Evolutionary conservation across 2,797 vertebrate species (phyloP).

Genomic region (Gymnothorax javanicus): DNA sequence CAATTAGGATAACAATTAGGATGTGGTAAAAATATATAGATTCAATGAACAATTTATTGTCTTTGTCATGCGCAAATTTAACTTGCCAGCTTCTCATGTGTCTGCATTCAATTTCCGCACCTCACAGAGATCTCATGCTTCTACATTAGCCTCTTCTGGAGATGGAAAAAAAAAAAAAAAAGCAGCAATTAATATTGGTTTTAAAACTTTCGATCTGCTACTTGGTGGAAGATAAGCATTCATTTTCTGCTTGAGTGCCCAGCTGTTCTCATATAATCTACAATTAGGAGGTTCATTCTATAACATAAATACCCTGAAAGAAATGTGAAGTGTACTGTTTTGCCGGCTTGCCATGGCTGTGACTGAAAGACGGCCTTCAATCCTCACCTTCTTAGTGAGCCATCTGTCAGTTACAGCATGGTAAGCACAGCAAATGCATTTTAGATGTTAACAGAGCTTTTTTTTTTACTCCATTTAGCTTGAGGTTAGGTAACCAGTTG

Average conservation of each 20-base stretch:
- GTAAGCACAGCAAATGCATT: slow-evolving; percentile 33
- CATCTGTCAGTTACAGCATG: slow-evolving; percentile 38
- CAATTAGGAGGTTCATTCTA: slow-evolving; percentile 57
- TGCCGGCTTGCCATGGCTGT: slow-evolving; percentile 43
- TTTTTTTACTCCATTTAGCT: slow-evolving; percentile 16
- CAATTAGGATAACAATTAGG: no score
- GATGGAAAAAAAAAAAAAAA: slow-evolving; percentile 45
- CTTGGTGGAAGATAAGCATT: slow-evolving; percentile 54
- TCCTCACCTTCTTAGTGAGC: slow-evolving; percentile 27
- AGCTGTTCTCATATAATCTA: slow-evolving; percentile 53
- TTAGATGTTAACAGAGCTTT: slow-evolving; percentile 25
- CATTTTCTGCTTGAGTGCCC: slow-evolving; percentile 57
- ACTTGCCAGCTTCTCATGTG: background rate
- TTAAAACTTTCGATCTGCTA: slow-evolving; percentile 58
- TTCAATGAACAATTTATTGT: background rate
- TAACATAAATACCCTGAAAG: slow-evolving; percentile 50
- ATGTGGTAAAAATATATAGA: background rate
- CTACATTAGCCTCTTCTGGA: slow-evolving; percentile 53
- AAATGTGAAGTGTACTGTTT: slow-evolving; percentile 38
- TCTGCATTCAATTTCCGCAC: slow-evolving; percentile 13
- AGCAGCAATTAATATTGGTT: slow-evolving; percentile 55
- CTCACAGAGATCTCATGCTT: slow-evolving; percentile 32
- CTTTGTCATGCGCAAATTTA: background rate
- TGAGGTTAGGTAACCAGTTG: slow-evolving; percentile 6
- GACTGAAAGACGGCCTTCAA: slow-evolving; percentile 32